These are phyloP conservation scores for Teleogryllus occipitalis DNA, from an alignment of 1,140 invertebrate genomes.

Conservation along the genomic window DNA sequence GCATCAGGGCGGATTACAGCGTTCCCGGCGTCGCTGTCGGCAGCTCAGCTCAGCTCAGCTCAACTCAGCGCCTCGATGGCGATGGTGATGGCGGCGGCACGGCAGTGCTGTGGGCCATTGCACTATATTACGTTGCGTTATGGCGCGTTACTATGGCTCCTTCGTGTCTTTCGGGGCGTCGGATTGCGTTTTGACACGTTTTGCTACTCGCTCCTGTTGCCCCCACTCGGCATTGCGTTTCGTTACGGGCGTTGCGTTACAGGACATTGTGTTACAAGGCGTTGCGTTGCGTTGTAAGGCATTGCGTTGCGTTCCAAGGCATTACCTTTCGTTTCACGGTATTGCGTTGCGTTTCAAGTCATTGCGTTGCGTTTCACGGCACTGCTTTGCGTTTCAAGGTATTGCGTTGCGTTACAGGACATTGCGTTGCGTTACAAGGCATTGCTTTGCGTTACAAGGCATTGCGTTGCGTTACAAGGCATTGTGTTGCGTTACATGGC, in stretches of 20 bases:
- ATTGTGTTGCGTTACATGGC: neutral
- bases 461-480: neutral
- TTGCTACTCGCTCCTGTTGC: too few relatives aligned
- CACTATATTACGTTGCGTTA: neutral
- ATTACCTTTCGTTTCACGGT: neutral
- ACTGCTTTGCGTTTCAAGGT: neutral
- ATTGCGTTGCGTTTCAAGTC: neutral
- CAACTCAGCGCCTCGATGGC: too few relatives aligned
- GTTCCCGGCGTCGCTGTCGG: too few relatives aligned
- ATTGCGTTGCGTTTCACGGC: neutral
- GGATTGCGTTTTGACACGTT: neutral
- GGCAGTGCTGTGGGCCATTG: neutral
- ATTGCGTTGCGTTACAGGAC: neutral
- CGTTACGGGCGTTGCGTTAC: neutral
- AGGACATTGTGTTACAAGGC: neutral
- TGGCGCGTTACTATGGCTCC: neutral
- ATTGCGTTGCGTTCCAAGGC: neutral
- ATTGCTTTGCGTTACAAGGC: neutral
- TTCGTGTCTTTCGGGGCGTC: neutral
- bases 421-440: neutral
- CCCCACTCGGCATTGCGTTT: too few relatives aligned
- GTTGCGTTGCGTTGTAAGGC: neutral
- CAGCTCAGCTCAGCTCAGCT: too few relatives aligned
- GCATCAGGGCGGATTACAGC: too few relatives aligned
- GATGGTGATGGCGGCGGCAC: too few relatives aligned